Conservation (phyloP, 1,140 invertebrate genomes). For the Cryptotermes secundus region DNA sequence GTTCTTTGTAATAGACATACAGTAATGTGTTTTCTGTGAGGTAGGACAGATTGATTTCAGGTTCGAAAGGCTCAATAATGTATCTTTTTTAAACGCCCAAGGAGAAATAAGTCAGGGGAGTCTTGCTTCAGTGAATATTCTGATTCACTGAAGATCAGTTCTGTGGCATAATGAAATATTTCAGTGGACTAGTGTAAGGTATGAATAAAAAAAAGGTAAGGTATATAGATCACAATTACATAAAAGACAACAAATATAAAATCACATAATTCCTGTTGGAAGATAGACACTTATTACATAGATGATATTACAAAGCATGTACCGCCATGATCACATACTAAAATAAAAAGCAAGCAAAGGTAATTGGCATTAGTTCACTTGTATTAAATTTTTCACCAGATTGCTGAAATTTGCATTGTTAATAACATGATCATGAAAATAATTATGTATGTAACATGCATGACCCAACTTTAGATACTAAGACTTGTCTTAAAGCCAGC, state of each 20-base stretch:
- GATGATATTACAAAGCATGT: background rate
- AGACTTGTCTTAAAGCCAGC: constrained; percentile 55
- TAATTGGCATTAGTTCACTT: background rate
- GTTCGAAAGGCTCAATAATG: too few relatives aligned
- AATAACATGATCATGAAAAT: background rate
- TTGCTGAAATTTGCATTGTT: background rate
- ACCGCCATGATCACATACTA: background rate
- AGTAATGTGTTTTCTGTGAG: too few relatives aligned
- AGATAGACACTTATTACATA: background rate
- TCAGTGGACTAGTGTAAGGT: background rate
- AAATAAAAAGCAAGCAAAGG: background rate
- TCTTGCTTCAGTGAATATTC: too few relatives aligned
- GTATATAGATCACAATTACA: background rate
- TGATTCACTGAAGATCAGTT: too few relatives aligned
- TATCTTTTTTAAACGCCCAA: too few relatives aligned
- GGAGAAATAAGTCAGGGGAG: too few relatives aligned
- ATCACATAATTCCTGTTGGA: background rate
- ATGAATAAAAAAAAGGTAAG: too few relatives aligned
- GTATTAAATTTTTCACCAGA: background rate
- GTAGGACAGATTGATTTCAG: too few relatives aligned
- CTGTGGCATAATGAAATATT: too few relatives aligned
- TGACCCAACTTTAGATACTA: background rate
- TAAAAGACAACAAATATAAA: background rate
- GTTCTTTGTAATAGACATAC: too few relatives aligned
- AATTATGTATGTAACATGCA: background rate